Conservation (phyloP, 2,888 invertebrate genomes). For the Pyrrhosoma nymphula region DNA sequence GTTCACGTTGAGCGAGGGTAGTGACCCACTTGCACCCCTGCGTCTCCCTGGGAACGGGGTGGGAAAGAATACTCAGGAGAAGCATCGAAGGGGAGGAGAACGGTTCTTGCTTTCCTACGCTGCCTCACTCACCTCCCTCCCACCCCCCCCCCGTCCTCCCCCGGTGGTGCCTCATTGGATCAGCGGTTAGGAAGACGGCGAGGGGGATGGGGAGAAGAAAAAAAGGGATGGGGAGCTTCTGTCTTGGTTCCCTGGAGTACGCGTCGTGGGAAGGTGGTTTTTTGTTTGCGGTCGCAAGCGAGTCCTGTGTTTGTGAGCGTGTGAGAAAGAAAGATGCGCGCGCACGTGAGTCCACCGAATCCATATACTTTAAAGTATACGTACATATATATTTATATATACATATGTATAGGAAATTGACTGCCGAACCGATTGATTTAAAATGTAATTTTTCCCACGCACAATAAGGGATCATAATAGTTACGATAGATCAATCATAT, state of each 20-base stretch:
- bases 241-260: slow-evolving; percentile 29
- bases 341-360: neutral
- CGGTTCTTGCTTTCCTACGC: neutral
- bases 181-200: neutral
- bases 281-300: neutral
- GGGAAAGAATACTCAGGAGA: neutral
- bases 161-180: neutral
- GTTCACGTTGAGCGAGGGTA: neutral
- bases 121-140: neutral
- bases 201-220: neutral
- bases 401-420: no score
- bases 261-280: slow-evolving; percentile 17
- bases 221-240: neutral
- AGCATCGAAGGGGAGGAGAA: neutral
- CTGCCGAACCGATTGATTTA: no score
- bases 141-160: neutral
- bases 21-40: neutral
- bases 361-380: no score
- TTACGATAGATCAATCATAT: no score
- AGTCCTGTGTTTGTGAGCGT: neutral
- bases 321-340: neutral
- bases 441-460: no score
- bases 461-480: no score
- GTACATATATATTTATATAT: no score
- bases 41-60: neutral